phyloP scores from a whole-genome alignment of 2,888 invertebrate species.

The Agriotes lineatus region DNA sequence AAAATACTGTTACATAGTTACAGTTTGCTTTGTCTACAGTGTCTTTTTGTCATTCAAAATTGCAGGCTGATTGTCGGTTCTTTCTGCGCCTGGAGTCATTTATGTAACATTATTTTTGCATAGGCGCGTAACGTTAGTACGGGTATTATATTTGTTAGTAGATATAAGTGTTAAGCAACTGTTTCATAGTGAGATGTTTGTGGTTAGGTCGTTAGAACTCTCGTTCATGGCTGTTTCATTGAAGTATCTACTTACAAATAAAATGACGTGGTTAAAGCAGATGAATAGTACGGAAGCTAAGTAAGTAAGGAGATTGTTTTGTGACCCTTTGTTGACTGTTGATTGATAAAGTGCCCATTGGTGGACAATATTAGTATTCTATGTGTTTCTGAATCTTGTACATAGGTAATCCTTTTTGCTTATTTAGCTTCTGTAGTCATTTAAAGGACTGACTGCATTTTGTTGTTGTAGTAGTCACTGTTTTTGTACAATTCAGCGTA shows the following conservation, averaged over 20 bases:
- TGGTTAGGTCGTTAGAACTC: not conserved
- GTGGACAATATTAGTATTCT: conserved; percentile 58
- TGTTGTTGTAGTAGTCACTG: not conserved
- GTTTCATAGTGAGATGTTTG: not conserved
- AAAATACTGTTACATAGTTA: conserved; percentile 26
- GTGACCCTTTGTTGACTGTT: conserved; percentile 56
- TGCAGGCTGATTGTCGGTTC: not conserved
- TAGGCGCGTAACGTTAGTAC: conserved; percentile 16
- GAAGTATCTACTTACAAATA: conserved; percentile 42
- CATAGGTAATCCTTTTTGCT: conserved; percentile 42
- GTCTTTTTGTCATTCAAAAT: conserved; percentile 3
- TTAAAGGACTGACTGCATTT: conserved; percentile 47
- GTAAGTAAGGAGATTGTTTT: conserved; percentile 43
- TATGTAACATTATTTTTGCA: conserved; percentile 4
- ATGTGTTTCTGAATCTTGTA: conserved; percentile 43
- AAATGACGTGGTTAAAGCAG: conserved; percentile 4
- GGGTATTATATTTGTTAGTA: conserved; percentile 37
- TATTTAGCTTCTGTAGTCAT: conserved; percentile 45
- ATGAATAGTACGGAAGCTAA: conserved; percentile 42
- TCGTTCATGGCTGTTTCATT: not conserved
- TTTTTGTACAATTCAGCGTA: not conserved
- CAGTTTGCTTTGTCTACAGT: too few relatives aligned
- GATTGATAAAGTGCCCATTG: conserved; percentile 59
- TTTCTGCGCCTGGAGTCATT: not conserved
- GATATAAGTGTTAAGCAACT: conserved; percentile 26